Percentiles rank a stretch among this genome's conserved stretches.
phyloP scores from a whole-genome alignment of 2,888 invertebrate genomes.

The Loripinus fragilis region DNA sequence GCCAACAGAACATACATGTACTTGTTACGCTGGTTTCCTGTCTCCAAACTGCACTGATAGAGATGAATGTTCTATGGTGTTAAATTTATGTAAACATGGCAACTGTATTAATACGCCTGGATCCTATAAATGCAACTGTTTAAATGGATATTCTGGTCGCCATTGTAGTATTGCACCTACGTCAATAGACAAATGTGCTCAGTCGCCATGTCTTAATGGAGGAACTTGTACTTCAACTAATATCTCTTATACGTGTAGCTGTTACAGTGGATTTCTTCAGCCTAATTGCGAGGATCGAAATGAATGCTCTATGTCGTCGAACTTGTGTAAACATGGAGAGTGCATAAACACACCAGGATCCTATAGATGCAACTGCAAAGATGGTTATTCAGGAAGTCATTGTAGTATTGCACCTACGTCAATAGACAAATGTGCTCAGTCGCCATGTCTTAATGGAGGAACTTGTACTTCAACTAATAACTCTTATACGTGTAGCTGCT shows the following conservation, averaged over 20 bases:
- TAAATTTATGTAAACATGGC: not conserved
- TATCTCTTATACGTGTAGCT: slow-evolving; percentile 13
- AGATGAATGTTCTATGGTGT: slow-evolving; percentile 1
- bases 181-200: not conserved
- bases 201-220: not conserved
- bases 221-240: not conserved
- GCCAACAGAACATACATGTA: slow-evolving; percentile 1
- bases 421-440: not conserved
- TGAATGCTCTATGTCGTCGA: not conserved
- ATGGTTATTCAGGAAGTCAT: slow-evolving; percentile 1
- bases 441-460: slow-evolving; percentile 12
- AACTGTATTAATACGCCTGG: slow-evolving; percentile 23
- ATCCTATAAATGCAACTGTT: too few species aligned
- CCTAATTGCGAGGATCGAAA: slow-evolving; percentile 26
- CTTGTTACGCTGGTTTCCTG: slow-evolving; percentile 29
- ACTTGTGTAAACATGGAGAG: not conserved
- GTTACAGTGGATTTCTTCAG: slow-evolving; percentile 21
- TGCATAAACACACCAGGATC: slow-evolving; percentile 15
- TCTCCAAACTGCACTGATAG: slow-evolving; percentile 27
- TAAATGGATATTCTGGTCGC: slow-evolving; percentile 23
- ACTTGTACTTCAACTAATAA: not conserved
- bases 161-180: slow-evolving; percentile 5
- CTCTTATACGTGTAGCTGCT: not conserved
- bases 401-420: not conserved
- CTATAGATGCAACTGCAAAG: not conserved